Conservation (phyloP, 2,113 vertebrate genomes). For the Antigone vipio region DNA sequence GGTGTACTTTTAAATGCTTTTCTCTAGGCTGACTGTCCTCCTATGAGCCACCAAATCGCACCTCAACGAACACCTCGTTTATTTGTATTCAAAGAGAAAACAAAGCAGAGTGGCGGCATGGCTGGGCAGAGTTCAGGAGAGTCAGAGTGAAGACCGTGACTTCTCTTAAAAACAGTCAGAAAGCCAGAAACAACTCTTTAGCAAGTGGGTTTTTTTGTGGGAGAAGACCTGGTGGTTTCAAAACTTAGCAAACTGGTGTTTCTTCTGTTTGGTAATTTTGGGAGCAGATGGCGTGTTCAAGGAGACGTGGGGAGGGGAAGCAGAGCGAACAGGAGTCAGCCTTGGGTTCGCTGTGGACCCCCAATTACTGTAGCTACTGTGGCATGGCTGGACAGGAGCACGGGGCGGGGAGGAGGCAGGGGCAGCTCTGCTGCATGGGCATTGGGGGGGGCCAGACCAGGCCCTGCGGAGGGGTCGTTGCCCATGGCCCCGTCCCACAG, state of each 20-base stretch:
- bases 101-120: not conserved
- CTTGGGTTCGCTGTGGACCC: not conserved
- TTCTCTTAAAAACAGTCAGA: not conserved
- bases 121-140: not conserved
- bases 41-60: slow-evolving; percentile 33
- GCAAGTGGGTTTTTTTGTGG: not conserved
- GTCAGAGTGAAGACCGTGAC: not conserved
- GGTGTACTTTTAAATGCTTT: slow-evolving; percentile 23
- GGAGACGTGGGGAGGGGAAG: not conserved
- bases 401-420: not conserved
- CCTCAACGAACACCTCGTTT: not conserved
- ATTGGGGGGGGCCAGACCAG: not conserved
- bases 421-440: rapidly evolving
- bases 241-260: not conserved
- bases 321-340: too few species aligned
- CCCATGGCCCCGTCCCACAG: not conserved
- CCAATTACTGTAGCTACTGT: not conserved
- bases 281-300: not conserved
- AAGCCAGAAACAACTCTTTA: not conserved
- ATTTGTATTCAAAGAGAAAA: not conserved
- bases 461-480: not conserved
- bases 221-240: not conserved
- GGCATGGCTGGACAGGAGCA: not conserved
- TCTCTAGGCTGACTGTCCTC: slow-evolving; percentile 8
- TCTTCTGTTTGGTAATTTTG: not conserved